These are phyloP conservation scores for Ectobius pallidus DNA, from an alignment of 2,888 invertebrate genomes.

Conservation along the genomic window DNA sequence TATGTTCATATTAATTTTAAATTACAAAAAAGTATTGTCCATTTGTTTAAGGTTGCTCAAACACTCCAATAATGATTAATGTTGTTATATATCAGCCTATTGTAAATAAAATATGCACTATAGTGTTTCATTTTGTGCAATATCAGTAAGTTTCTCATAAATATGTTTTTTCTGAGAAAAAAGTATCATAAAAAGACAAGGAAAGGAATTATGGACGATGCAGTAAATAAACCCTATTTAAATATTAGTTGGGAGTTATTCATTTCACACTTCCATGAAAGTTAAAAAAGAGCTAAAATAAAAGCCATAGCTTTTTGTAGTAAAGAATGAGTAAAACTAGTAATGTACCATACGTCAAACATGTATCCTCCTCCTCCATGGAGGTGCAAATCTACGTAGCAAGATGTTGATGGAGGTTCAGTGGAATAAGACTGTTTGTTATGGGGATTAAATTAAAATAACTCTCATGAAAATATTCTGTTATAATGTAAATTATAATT, in stretches of 20 bases:
- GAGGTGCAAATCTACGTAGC: too few relatives aligned
- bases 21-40: constrained; percentile 7
- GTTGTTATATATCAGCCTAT: constrained; percentile 16
- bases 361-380: too few relatives aligned
- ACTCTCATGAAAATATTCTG: too few relatives aligned
- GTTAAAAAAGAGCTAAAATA: background rate
- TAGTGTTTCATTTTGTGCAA: constrained; percentile 24
- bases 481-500: too few relatives aligned
- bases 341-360: too few relatives aligned
- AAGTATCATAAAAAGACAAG: constrained; percentile 27
- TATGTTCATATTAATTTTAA: background rate
- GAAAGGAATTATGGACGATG: constrained; percentile 40
- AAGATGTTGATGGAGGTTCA: too few relatives aligned
- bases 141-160: constrained; percentile 24
- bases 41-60: constrained; percentile 33
- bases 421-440: too few relatives aligned
- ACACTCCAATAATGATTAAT: background rate
- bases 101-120: constrained; percentile 24
- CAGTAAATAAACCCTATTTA: constrained; percentile 28
- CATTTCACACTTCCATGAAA: constrained; percentile 12
- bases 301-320: constrained; percentile 3
- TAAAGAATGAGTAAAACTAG: background rate
- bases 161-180: constrained; percentile 11
- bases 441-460: too few relatives aligned
- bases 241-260: background rate